These are phyloP conservation scores for Amazonetta brasiliensis DNA, from an alignment of 2,797 vertebrate species.

Conservation along the genomic window DNA sequence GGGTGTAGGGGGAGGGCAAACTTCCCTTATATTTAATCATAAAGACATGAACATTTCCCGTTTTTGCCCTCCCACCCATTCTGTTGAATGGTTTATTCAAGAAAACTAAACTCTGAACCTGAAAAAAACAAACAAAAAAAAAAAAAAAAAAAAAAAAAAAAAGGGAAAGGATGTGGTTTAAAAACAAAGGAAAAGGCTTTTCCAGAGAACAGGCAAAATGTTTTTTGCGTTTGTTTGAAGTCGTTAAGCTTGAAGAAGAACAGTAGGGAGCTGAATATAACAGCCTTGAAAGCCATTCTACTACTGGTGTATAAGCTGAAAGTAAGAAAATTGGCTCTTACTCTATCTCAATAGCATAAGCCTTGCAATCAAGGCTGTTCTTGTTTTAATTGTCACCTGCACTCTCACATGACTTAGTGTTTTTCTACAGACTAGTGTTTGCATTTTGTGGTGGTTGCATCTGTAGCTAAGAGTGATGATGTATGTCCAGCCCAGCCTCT, in stretches of 20 bases:
- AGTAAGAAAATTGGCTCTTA: background rate
- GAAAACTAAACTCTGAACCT: background rate
- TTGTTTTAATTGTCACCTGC: background rate
- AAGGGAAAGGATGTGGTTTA: background rate
- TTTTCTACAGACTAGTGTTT: background rate
- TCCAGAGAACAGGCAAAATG: background rate
- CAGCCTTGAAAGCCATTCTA: background rate
- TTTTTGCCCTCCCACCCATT: background rate
- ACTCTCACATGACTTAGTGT: background rate
- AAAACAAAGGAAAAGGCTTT: background rate
- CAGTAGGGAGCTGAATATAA: background rate
- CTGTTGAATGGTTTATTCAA: background rate
- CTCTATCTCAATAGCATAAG: background rate
- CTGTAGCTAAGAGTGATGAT: background rate
- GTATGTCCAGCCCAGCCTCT: background rate
- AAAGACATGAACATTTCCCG: background rate
- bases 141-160: background rate
- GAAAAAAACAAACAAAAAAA: background rate
- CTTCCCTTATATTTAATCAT: background rate
- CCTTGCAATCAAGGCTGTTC: background rate
- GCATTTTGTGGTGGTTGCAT: background rate
- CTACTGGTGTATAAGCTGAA: background rate
- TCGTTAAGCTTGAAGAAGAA: background rate
- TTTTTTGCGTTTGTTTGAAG: background rate
- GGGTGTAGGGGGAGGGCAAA: background rate